Base-by-base conservation (phyloP, 2,888 invertebrate species). In the Thereva unica region DNA sequence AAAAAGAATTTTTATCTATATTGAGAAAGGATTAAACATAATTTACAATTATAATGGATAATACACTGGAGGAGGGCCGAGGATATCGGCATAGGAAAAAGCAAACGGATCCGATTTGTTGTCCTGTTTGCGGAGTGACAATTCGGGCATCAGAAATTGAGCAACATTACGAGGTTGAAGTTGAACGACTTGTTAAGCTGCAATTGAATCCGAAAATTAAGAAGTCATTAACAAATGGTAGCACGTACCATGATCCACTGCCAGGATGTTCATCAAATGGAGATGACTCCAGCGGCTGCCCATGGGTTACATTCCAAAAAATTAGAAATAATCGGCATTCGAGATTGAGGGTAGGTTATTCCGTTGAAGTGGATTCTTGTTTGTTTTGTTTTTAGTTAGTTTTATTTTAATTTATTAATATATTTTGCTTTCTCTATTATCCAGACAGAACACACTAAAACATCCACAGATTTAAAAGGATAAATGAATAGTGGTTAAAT, bases 51-150 rank as follows among this genome's bases (percentile, higher is more conserved):
- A 45, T n/a, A 8, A 71, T 71, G 71, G 71, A 72, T 5, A 67
- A 65, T 44, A 42, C 70, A 40, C 38, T 55, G n/a, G 72, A 72
- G 44, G 72, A 71, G 64, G 68, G 69, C 47, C 68, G 71, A 12
- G 71, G 70, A 45, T 64, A 83, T 64, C 81, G 88, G 71, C 85
- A 82, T 74, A 83, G 87, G 67, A 85, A 84, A 74, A 85, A 85
- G 78, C 85, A 86, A 67, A 78, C 84, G 5, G 90, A 91, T 75
- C 85, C 89, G 9, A 85, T 86, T n/a, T 91, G 86, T 78, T 96
- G 96, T 78, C 95, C 96, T 0, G 90, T 93, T 1, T 96, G 96
- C 78, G 91, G 94, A 70, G 87, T 91, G 69, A 93, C 93, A 3
- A 85, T 96, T 50, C 83, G 93, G 55, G 86, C 88, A 2, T 88